These are phyloP conservation scores for Littorina saxatilis DNA, from an alignment of 1,140 invertebrate species.

Conservation along the genomic window DNA sequence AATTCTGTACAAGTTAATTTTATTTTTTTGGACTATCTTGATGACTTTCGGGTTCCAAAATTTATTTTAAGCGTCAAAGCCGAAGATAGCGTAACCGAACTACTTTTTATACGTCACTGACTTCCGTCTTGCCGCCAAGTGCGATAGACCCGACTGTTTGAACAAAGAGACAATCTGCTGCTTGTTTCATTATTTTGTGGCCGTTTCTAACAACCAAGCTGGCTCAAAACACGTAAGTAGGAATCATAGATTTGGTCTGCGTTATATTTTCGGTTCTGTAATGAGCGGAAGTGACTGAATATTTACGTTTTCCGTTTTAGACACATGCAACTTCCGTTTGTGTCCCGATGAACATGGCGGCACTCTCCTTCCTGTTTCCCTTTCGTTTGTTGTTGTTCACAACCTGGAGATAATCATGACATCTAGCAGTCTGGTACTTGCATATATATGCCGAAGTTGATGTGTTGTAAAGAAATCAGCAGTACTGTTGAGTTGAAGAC, in stretches of 20 bases:
- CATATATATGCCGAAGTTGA: no score
- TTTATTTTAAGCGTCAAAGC: no score
- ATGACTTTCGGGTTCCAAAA: no score
- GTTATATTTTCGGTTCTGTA: conserved; percentile 12
- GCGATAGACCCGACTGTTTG: conserved; percentile 26
- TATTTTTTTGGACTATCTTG: no score
- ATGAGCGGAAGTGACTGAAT: conserved; percentile 47
- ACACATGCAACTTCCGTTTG: conserved; percentile 42
- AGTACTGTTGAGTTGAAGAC: no score
- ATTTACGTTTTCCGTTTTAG: conserved; percentile 44
- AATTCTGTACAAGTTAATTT: no score
- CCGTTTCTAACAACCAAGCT: background rate
- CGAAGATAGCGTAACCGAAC: background rate
- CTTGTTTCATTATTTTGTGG: conserved; percentile 19
- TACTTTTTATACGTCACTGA: conserved; percentile 40
- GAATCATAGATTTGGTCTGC: background rate
- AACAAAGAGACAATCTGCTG: conserved; percentile 12
- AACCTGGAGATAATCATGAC: background rate
- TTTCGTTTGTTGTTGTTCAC: background rate
- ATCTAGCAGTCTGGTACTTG: conserved; percentile 1
- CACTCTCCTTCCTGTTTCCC: background rate
- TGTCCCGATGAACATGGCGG: conserved; percentile 20
- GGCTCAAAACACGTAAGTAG: conserved; percentile 31
- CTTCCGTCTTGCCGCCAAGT: conserved; percentile 34
- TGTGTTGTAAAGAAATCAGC: no score